Evolutionary conservation across 1,140 invertebrate genomes (phyloP), one percentile per base, ranked within the genome.

Genomic region (Drosophila quadrilineata): DNA sequence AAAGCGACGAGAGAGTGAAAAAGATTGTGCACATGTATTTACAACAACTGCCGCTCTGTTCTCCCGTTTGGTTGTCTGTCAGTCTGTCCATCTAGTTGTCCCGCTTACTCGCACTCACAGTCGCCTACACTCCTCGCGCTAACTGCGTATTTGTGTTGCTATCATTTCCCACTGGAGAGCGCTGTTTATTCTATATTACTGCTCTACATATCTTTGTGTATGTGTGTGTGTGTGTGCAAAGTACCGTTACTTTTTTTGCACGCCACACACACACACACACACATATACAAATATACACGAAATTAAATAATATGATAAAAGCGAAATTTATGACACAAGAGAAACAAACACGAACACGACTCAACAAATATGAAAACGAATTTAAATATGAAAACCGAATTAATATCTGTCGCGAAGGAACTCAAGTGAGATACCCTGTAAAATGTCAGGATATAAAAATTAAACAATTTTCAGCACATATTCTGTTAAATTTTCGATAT

Each of bases 221-320:
- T 28, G 1, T 43, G 21, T 45, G 6, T 43, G 9, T 26, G 3
- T 48, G 33, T 38, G 12, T 53, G 58, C 31, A 21, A n/a, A n/a
- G n/a, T 62, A 45, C 63, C 63, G 63, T 66, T 66, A 66, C 57
- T 60, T 66, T n/a, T n/a, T 66, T 66, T 66, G 63, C 63, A 57
- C 46, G 56, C 46, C 45, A 45, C 38, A n/a, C n/a, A n/a, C n/a
- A n/a, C n/a, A n/a, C n/a, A n/a, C n/a, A n/a, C n/a, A n/a, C n/a
- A 43, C 40, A 41, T 19, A 52, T 62, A 69, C 54, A 68, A 31
- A 64, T 36, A 57, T 10, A 56, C 14, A 45, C 60, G 52, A 80
- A 80, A 80, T 84, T 85, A 85, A 84, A 84, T 85, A 84, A 84
- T 84, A 84, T 85, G 77, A 84, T 84, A 84, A 84, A 84, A 84